phyloP scores from a whole-genome alignment of 2,888 invertebrate species.

The Hermaeophaga mercurialis region DNA sequence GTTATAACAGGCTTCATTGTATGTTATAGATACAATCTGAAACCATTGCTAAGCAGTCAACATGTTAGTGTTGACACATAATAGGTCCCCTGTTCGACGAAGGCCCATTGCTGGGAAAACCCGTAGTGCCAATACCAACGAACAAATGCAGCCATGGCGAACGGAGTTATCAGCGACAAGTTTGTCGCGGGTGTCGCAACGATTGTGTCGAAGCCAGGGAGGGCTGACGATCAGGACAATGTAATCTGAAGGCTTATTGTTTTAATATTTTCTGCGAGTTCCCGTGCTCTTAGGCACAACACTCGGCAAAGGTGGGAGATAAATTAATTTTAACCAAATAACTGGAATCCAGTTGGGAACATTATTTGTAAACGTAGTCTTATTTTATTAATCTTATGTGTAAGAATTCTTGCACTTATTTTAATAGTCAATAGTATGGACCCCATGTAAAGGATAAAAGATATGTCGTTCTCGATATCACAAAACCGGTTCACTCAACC shows the following conservation, averaged over 20 bases:
- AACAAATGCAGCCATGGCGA: constrained; percentile 29
- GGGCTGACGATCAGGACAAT: constrained; percentile 45
- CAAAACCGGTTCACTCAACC: too few relatives aligned
- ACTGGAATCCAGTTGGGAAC: too few relatives aligned
- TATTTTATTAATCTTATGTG: too few relatives aligned
- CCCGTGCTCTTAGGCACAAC: constrained; percentile 23
- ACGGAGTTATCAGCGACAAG: constrained; percentile 37
- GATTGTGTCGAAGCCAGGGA: constrained; percentile 36
- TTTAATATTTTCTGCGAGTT: constrained; percentile 37
- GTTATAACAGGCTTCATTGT: constrained; percentile 28
- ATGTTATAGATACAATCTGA: constrained; percentile 33
- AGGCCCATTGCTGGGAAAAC: constrained; percentile 10
- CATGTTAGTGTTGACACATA: constrained; percentile 36
- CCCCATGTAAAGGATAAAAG: too few relatives aligned
- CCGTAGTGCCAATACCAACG: constrained; percentile 14
- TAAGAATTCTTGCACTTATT: too few relatives aligned
- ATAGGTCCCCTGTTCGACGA: constrained; percentile 19
- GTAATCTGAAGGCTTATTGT: constrained; percentile 52
- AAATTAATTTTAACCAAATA: neutral
- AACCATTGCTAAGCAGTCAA: constrained; percentile 33
- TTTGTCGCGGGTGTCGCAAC: constrained; percentile 34
- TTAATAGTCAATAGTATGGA: too few relatives aligned
- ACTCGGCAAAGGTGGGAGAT: constrained; percentile 22
- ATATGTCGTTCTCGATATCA: too few relatives aligned
- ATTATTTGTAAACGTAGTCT: too few relatives aligned